These are phyloP conservation scores for Agapornis canus DNA, from an alignment of 2,797 vertebrate genomes.

Conservation along the genomic window DNA sequence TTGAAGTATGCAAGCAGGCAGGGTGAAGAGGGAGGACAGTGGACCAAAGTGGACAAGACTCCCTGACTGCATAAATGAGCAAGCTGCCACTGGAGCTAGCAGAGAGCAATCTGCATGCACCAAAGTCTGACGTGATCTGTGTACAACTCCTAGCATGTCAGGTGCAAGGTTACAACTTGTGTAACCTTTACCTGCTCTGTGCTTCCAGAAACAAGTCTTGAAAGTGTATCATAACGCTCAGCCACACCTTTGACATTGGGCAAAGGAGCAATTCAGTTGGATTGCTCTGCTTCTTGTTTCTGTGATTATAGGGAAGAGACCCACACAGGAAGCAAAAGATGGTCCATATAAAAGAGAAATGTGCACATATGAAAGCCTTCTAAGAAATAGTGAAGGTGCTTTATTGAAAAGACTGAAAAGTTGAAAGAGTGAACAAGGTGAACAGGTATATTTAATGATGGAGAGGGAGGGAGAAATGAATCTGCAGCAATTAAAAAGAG, in stretches of 20 bases:
- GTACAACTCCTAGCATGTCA: not conserved
- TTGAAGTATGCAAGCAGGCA: not conserved
- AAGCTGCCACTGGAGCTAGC: not conserved
- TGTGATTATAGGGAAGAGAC: not conserved
- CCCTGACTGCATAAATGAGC: fast-evolving
- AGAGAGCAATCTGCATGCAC: not conserved
- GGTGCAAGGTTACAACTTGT: not conserved
- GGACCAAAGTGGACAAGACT: not conserved
- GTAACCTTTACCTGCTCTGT: not conserved
- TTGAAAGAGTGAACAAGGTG: not conserved
- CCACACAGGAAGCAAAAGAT: fast-evolving
- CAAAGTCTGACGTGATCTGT: not conserved
- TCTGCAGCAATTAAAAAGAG: not conserved
- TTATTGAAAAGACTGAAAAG: not conserved
- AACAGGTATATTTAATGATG: not conserved
- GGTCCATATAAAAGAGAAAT: not conserved
- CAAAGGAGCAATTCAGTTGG: not conserved
- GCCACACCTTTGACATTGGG: not conserved
- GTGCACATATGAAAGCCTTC: not conserved
- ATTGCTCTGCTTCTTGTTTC: not conserved
- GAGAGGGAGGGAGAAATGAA: not conserved
- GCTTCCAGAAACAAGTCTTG: not conserved
- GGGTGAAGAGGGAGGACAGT: not conserved
- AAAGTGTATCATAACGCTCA: not conserved
- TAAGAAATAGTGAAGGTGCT: not conserved